Base-by-base conservation (phyloP, 1,140 invertebrate species). In the Atta texana region DNA sequence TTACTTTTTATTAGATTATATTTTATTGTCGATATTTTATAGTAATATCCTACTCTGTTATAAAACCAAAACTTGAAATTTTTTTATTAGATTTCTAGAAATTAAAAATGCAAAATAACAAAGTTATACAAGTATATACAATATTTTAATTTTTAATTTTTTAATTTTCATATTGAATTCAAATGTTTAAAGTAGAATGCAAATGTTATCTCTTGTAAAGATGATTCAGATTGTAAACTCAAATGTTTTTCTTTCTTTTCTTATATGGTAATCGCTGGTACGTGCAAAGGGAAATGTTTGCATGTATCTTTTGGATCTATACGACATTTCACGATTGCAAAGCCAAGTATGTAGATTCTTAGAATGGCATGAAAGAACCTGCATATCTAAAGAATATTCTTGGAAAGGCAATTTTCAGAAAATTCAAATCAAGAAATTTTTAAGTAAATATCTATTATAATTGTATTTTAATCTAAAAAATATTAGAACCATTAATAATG, bases 251-350 rank as follows among this genome's bases (percentile, higher is more conserved):
- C 18, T 68, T 68, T 21, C 3, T 68, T 51, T 71, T 71, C 5
- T 0, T 16, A 14, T 69, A 81, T 55, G 77, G n/a, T 69, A 81
- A 81, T 81, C 77, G 24, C n/a, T 66, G 3, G n/a, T 69, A 18
- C 31, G 16, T 39, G 77, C n/a, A 81, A 78, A 81, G 21, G 14
- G 63, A 2, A 51, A 81, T 8, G 21, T 53, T 39, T 5, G 49
- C 7, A 69, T 51, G n/a, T 55, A 80, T 80, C n/a, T 24, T 44
- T 55, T 39, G 31, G 24, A 71, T 69, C 44, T 39, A 39, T 71
- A 39, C 21, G 57, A 77, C 77, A 69, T 80, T 80, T 69, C 63
- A 44, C 31, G n/a, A 71, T 81, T 55, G 77, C 59, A 81, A 71
- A 55, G 14, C 49, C 14, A 8, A 69, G 10, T 69, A 81, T 81